Conservation (phyloP, 2,113 vertebrate genomes). For the Sander vitreus region DNA sequence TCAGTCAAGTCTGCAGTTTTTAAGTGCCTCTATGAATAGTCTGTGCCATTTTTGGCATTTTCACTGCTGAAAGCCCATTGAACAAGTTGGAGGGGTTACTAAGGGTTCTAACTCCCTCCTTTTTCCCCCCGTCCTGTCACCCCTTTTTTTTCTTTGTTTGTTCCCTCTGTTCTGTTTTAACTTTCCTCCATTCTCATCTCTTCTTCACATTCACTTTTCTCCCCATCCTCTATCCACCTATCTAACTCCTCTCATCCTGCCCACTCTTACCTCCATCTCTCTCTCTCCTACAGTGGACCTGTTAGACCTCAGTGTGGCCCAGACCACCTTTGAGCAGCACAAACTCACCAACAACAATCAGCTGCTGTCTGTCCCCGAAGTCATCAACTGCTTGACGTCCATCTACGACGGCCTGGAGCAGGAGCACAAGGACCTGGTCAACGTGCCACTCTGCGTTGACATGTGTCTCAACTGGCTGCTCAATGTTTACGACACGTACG, state of each 20-base stretch:
- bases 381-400: conserved; percentile 95
- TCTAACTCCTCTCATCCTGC: not conserved
- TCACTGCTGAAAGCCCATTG: conserved; percentile 19
- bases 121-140: not conserved
- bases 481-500: conserved; percentile 98
- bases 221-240: no score
- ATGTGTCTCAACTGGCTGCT: conserved; percentile 99
- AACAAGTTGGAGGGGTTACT: conserved; percentile 35
- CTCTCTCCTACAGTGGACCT: conserved; percentile 89
- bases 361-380: conserved; percentile 91
- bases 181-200: not conserved
- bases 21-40: conserved; percentile 46
- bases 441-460: conserved; percentile 95
- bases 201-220: conserved; percentile 4
- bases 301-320: conserved; percentile 92
- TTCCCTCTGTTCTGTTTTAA: conserved; percentile 20
- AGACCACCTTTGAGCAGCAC: conserved; percentile 93
- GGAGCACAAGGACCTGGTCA: conserved; percentile 95
- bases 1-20: conserved; percentile 40
- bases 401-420: conserved; percentile 95
- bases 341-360: conserved; percentile 92
- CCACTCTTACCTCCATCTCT: not conserved
- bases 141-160: conserved; percentile 24
- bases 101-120: not conserved
- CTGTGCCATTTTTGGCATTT: conserved; percentile 38